Percentiles rank a stretch among this genome's conserved stretches.
These are phyloP conservation scores for Neopelma chrysocephalum DNA, from an alignment of 2,797 vertebrate species.

Conservation along the genomic window DNA sequence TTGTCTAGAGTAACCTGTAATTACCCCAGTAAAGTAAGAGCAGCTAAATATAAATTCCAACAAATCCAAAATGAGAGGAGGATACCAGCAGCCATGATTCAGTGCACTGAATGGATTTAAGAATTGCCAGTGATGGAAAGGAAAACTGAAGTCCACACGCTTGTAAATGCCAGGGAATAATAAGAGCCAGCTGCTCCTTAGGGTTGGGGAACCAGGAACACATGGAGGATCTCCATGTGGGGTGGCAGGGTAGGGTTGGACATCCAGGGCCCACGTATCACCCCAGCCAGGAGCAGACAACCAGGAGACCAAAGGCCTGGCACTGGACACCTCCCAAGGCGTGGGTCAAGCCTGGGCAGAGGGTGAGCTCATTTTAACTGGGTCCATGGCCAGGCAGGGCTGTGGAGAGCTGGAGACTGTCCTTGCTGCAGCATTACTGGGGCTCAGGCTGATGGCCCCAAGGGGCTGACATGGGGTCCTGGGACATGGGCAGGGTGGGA, in stretches of 20 bases:
- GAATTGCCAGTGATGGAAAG: background rate
- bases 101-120: background rate
- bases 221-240: fast-evolving
- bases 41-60: background rate
- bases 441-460: background rate
- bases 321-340: fast-evolving
- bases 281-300: background rate
- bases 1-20: background rate
- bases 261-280: background rate
- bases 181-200: background rate
- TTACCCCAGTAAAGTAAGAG: background rate
- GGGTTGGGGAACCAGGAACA: background rate
- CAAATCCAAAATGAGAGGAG: background rate
- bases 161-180: fast-evolving
- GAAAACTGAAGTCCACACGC: background rate
- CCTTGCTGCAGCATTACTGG: background rate
- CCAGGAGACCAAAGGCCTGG: fast-evolving
- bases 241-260: background rate
- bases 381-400: fast-evolving
- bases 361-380: too few relatives aligned
- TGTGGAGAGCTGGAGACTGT: background rate
- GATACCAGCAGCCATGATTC: background rate
- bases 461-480: fast-evolving
- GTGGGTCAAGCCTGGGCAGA: fast-evolving
- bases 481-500: background rate